These are phyloP conservation scores for Gila robusta DNA, from an alignment of 2,797 vertebrate genomes.

Conservation along the genomic window DNA sequence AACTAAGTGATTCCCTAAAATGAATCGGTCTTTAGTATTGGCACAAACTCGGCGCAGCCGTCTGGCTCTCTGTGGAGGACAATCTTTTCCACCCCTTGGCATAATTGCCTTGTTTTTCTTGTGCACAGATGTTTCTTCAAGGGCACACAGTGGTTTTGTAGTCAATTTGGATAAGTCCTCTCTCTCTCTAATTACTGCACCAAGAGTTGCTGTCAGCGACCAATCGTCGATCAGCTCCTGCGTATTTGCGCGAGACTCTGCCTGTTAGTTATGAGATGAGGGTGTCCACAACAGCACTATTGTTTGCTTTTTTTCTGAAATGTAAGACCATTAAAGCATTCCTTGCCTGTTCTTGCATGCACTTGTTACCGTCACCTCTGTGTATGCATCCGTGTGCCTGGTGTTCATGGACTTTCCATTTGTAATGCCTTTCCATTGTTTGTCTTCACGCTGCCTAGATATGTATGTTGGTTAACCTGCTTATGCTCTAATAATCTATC, in stretches of 20 bases:
- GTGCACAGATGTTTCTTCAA: constrained; percentile 83
- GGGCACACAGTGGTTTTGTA: constrained; percentile 80
- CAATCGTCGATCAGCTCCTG: constrained; percentile 65
- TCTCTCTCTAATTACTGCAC: constrained; percentile 83
- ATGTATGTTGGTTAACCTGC: constrained; percentile 14
- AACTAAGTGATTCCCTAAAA: not conserved
- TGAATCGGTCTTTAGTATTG: not conserved
- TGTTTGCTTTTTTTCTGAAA: constrained; percentile 52
- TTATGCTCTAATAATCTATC: not conserved
- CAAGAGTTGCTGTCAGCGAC: constrained; percentile 73
- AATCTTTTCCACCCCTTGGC: constrained; percentile 58
- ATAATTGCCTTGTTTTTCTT: constrained; percentile 85
- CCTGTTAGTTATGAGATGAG: constrained; percentile 61
- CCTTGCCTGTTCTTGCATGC: constrained; percentile 60
- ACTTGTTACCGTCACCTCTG: constrained; percentile 47
- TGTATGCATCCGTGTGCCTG: constrained; percentile 46
- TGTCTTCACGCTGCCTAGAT: constrained; percentile 38
- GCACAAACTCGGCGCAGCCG: constrained; percentile 24
- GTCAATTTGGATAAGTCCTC: constrained; percentile 79
- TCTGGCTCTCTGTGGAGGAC: constrained; percentile 49
- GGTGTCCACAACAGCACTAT: constrained; percentile 53
- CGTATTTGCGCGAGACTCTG: constrained; percentile 18
- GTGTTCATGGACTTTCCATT: constrained; percentile 39
- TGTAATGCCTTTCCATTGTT: constrained; percentile 41
- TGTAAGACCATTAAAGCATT: constrained; percentile 52